Conservation (phyloP, 2,888 invertebrate species). For the Prostheceraeus crozeri region DNA sequence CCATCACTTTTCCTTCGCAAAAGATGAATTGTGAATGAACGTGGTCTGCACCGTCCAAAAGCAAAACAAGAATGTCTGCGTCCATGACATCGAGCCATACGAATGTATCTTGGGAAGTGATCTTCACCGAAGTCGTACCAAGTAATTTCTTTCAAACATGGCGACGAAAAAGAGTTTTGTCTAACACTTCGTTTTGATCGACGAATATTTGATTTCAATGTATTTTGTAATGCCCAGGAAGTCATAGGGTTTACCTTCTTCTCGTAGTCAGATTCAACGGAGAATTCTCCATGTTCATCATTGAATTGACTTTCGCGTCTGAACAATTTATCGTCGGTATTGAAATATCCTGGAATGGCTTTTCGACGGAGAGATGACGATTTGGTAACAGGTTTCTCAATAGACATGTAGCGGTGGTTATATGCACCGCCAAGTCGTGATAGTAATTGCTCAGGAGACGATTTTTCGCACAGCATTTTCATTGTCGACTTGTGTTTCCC, state of each 20-base stretch:
- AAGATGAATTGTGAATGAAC: neutral
- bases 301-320: no score
- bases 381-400: neutral
- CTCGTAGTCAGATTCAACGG: no score
- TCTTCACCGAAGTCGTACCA: neutral
- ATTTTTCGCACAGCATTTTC: constrained; percentile 7
- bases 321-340: no score
- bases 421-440: neutral
- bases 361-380: no score
- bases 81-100: neutral
- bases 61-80: neutral
- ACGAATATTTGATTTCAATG: no score
- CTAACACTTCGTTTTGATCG: no score
- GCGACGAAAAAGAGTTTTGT: no score
- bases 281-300: no score
- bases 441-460: neutral
- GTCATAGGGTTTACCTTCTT: no score
- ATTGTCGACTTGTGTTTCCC: no score
- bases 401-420: constrained; percentile 9
- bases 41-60: neutral
- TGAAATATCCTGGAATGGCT: no score
- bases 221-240: no score
- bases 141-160: neutral
- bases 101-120: constrained; percentile 7
- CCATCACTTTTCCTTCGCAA: neutral